Conservation (phyloP, 2,797 vertebrate genomes). For the Malurus splendens region DNA sequence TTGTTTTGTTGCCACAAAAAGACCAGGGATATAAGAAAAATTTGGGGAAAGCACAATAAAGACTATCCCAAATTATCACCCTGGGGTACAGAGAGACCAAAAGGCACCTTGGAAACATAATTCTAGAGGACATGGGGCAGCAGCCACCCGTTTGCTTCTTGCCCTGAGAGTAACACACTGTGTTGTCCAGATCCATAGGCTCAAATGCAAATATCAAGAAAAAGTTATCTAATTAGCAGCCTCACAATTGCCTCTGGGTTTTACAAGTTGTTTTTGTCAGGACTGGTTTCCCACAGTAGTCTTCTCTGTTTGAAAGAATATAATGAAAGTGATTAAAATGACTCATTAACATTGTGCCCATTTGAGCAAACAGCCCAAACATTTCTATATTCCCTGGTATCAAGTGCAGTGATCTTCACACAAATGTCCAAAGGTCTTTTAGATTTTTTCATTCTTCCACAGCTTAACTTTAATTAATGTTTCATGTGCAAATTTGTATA, state of each 20-base stretch:
- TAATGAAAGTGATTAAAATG: constrained; percentile 45
- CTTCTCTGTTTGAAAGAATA: constrained; percentile 14
- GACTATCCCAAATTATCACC: neutral
- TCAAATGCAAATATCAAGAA: constrained; percentile 44
- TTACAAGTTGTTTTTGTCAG: neutral
- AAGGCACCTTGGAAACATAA: neutral
- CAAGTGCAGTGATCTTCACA: neutral
- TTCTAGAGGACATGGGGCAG: neutral
- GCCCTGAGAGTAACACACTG: neutral
- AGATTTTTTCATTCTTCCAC: neutral
- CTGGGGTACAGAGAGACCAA: neutral
- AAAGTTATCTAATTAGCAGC: constrained; percentile 50
- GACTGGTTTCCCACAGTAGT: neutral
- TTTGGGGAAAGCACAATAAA: neutral
- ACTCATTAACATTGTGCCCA: constrained; percentile 21
- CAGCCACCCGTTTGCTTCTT: neutral
- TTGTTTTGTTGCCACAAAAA: neutral
- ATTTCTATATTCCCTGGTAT: constrained; percentile 11
- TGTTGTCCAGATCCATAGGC: constrained; percentile 31
- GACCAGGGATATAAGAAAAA: neutral
- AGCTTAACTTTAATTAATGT: constrained; percentile 48
- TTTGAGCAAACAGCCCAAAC: constrained; percentile 37
- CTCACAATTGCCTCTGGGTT: constrained; percentile 9
- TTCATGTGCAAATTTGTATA: constrained; percentile 36
- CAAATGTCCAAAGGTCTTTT: constrained; percentile 30